These are phyloP conservation scores for Chaenocephalus aceratus DNA, from an alignment of 2,113 vertebrate genomes.

Conservation along the genomic window DNA sequence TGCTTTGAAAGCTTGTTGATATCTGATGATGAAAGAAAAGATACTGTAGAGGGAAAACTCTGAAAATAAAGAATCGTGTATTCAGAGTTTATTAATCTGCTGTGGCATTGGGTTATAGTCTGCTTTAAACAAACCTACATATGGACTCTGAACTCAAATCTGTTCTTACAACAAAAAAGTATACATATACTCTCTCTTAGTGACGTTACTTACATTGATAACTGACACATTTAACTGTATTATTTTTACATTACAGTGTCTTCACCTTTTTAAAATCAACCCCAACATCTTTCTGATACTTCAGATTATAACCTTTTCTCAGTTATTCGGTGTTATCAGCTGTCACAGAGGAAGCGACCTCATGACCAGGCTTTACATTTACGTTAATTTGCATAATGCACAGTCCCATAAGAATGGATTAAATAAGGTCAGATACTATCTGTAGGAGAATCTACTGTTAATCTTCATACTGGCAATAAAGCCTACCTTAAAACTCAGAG, in stretches of 20 bases:
- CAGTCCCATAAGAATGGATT: background rate
- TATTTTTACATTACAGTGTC: background rate
- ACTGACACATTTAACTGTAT: background rate
- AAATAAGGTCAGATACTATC: background rate
- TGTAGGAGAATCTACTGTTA: background rate
- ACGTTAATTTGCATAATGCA: background rate
- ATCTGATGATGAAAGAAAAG: conserved; percentile 62
- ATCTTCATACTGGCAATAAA: background rate
- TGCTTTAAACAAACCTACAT: background rate
- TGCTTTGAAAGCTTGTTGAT: conserved; percentile 73
- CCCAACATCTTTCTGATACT: conserved; percentile 21
- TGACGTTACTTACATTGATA: conserved; percentile 3
- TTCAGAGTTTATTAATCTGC: conserved; percentile 9
- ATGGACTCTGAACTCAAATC: conserved; percentile 2
- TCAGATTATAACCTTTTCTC: background rate
- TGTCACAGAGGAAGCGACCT: background rate
- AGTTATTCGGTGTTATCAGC: background rate
- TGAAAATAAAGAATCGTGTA: conserved; percentile 9
- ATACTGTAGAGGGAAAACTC: background rate
- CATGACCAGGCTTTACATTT: background rate
- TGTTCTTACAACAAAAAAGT: background rate
- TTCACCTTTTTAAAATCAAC: conserved; percentile 19
- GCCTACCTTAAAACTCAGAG: background rate
- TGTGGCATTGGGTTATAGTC: background rate
- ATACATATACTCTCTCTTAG: background rate